Conservation (phyloP, 1,140 invertebrate genomes). For the Oreohelix idahoensis region DNA sequence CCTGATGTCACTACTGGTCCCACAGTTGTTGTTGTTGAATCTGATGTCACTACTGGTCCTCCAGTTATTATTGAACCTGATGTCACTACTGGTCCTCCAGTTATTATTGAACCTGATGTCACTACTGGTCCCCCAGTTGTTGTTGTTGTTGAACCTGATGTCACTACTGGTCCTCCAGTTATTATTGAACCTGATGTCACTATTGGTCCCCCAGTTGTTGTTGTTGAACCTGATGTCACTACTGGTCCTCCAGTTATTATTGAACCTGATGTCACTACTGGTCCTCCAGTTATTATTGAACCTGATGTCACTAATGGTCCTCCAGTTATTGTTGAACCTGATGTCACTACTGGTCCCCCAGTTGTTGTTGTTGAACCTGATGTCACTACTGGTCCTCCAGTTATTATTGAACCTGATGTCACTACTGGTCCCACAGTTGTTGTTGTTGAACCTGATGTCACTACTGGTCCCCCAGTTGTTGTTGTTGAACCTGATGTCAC, state of each 20-base stretch:
- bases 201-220: neutral
- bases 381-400: slow-evolving; percentile 18
- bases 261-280: neutral
- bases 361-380: slow-evolving; percentile 10
- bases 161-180: neutral
- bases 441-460: neutral
- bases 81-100: too few species aligned
- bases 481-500: neutral
- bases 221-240: too few species aligned
- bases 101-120: slow-evolving; percentile 20
- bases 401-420: neutral
- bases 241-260: neutral
- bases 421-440: neutral
- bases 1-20: slow-evolving; percentile 10
- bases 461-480: too few species aligned
- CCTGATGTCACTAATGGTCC: slow-evolving; percentile 12
- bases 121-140: slow-evolving; percentile 12
- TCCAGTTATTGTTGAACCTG: neutral
- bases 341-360: neutral
- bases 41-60: too few species aligned
- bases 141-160: slow-evolving; percentile 18
- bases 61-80: too few species aligned
- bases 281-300: neutral
- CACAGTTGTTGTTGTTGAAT: slow-evolving; percentile 18
- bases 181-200: neutral